Conservation (phyloP, 2,797 vertebrate species). For the Heliangelus exortis region DNA sequence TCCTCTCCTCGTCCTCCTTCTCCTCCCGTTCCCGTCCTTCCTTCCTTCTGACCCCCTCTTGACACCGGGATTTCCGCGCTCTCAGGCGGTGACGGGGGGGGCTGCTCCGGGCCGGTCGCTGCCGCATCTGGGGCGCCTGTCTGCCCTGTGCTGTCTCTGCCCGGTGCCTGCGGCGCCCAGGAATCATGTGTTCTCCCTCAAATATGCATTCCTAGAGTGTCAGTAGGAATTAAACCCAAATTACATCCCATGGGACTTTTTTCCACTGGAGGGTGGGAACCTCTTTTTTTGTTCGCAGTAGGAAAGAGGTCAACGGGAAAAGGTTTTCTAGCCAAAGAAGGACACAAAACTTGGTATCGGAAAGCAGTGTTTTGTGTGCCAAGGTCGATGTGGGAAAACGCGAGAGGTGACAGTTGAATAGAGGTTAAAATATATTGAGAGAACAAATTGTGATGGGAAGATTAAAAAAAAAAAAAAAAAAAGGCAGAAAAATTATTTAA, state of each 20-base stretch:
- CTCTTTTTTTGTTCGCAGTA: background rate
- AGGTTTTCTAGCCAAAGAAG: background rate
- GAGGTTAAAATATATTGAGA: background rate
- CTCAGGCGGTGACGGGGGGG: too few relatives aligned
- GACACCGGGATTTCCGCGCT: too few relatives aligned
- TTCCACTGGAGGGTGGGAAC: background rate
- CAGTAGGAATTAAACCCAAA: accelerated
- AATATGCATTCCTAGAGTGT: too few relatives aligned
- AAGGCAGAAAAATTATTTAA: background rate
- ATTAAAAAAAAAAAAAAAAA: background rate
- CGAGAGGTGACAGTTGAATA: accelerated
- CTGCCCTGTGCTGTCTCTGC: background rate
- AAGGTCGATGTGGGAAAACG: background rate
- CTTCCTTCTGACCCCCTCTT: too few relatives aligned
- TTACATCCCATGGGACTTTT: accelerated
- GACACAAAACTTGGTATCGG: too few relatives aligned
- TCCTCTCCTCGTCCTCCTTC: too few relatives aligned
- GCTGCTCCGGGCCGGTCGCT: too few relatives aligned
- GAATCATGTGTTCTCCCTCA: accelerated
- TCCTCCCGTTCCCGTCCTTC: too few relatives aligned
- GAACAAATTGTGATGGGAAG: too few relatives aligned
- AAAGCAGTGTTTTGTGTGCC: background rate
- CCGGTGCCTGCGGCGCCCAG: accelerated
- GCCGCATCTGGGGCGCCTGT: accelerated
- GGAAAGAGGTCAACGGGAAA: too few relatives aligned